A percentile compares a stretch with the other conserved stretches of the same genome.
Conservation (phyloP, 2,113 vertebrate genomes). For the Oryzias curvinotus region DNA sequence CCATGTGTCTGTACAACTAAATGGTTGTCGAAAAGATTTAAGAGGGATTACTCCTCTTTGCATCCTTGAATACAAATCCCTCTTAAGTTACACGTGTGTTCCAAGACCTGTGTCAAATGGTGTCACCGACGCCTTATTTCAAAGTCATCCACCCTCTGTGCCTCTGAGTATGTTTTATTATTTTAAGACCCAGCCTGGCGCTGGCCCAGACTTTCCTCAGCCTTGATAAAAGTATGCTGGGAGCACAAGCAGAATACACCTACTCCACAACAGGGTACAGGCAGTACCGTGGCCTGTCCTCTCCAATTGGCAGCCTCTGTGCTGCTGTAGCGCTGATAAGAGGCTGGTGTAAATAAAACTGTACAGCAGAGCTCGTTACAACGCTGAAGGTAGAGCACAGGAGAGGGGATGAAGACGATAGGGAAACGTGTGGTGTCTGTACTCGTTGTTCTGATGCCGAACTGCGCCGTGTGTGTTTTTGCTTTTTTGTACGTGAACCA, state of each 20-base stretch:
- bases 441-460: constrained; percentile 94
- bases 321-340: constrained; percentile 95
- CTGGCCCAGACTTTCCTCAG: constrained; percentile 49
- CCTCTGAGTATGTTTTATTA: constrained; percentile 36
- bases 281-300: constrained; percentile 87
- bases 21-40: constrained; percentile 5
- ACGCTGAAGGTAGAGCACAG: constrained; percentile 43
- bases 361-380: constrained; percentile 79
- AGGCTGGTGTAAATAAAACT: constrained; percentile 98
- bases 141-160: constrained; percentile 8
- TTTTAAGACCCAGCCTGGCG: constrained; percentile 59
- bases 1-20: neutral
- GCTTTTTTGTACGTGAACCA: constrained; percentile 36
- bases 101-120: constrained; percentile 23
- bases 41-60: constrained; percentile 8
- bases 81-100: constrained; percentile 1
- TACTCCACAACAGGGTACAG: constrained; percentile 86
- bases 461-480: constrained; percentile 55
- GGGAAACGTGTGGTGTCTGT: constrained; percentile 83
- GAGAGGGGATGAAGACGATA: constrained; percentile 33
- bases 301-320: constrained; percentile 88
- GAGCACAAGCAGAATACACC: constrained; percentile 75
- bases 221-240: constrained; percentile 70
- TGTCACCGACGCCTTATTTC: constrained; percentile 14
- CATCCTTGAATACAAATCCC: constrained; percentile 5